Evolutionary conservation across 2,113 vertebrate genomes (phyloP).

Genomic region (Lynx canadensis): DNA sequence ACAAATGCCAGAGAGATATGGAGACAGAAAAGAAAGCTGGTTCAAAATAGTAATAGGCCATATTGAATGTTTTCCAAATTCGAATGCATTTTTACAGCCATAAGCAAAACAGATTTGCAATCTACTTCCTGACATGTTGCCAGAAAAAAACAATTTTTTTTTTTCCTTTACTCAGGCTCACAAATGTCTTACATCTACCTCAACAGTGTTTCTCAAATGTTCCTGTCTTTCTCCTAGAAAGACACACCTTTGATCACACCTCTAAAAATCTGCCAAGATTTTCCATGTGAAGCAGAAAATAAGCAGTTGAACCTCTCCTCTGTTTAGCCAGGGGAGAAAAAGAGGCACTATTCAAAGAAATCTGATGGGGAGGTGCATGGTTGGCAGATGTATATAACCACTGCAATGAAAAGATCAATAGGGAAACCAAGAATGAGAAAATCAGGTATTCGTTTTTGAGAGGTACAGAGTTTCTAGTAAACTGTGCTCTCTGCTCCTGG

Average conservation of each 20-base stretch:
- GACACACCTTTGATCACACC: neutral
- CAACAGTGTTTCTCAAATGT: constrained; percentile 15
- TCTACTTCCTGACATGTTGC: neutral
- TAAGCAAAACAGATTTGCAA: neutral
- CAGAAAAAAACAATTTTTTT: neutral
- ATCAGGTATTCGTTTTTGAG: neutral
- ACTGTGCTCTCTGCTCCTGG: neutral
- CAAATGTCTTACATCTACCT: neutral
- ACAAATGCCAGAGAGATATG: neutral
- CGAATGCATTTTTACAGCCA: neutral
- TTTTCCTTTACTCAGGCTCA: neutral
- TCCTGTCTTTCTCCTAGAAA: neutral
- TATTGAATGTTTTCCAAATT: neutral
- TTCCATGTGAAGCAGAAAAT: neutral
- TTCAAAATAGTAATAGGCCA: neutral
- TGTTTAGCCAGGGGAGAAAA: neutral
- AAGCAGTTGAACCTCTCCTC: neutral
- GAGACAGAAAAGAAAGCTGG: neutral
- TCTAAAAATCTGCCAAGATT: constrained; percentile 28
- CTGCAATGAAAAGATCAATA: neutral
- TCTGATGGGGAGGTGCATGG: neutral
- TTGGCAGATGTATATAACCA: neutral
- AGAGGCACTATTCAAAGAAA: neutral
- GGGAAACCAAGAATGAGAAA: constrained; percentile 36
- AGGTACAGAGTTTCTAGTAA: neutral